Evolutionary conservation across 2,113 vertebrate genomes (phyloP).

Genomic region (Laticauda laticaudata): DNA sequence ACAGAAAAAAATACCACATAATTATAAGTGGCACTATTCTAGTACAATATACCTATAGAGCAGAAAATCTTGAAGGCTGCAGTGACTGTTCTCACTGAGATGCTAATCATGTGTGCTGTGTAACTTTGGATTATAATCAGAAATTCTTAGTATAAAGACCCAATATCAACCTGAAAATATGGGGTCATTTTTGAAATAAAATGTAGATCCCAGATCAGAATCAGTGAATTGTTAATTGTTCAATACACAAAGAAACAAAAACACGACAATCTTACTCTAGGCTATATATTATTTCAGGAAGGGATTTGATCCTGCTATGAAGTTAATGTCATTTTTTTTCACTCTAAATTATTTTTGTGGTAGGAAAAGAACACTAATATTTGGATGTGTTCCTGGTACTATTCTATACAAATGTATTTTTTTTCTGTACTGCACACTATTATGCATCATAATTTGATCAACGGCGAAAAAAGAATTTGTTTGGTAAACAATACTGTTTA

Average conservation of each 20-base stretch:
- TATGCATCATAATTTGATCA: background rate
- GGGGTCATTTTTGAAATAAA: background rate
- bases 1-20: background rate
- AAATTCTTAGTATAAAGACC: background rate
- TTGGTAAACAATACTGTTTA: background rate
- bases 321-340: background rate
- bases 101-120: background rate
- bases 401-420: background rate
- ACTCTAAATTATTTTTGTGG: background rate
- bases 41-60: background rate
- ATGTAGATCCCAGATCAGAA: background rate
- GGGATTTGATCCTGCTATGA: background rate
- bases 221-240: background rate
- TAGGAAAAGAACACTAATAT: background rate
- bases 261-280: background rate
- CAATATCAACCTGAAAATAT: background rate
- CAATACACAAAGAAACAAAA: background rate
- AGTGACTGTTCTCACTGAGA: background rate
- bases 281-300: background rate
- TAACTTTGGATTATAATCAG: background rate
- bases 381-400: background rate
- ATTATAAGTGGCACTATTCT: background rate
- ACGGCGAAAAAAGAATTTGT: background rate
- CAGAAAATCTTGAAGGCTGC: background rate
- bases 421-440: background rate